Base-by-base conservation (phyloP, 2,888 invertebrate genomes). In the Ormyrus rosae region DNA sequence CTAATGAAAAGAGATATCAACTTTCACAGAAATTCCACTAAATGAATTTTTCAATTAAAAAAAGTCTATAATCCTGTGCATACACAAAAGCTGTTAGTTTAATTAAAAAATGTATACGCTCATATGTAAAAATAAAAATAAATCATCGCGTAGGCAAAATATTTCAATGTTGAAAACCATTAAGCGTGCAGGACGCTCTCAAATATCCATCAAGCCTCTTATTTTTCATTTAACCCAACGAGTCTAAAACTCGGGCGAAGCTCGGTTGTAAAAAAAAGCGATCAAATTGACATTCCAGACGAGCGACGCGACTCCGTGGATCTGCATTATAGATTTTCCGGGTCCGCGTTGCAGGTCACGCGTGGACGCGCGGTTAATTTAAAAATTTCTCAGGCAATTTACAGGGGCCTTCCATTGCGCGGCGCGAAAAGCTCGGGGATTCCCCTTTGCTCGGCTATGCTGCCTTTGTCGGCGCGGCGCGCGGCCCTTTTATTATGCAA, bases 401-500 rank as follows among this genome's bases (percentile, higher is more conserved):
- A 60, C 75, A 61, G 45, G 65, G 34, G n/a, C 7, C 55, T 34
- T 68, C 69, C 3, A 34, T 34, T 34, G 53, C 46, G 46, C 61
- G 53, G 53, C 45, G 56, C 9, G 7, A 56, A n/a, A 48, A n/a
- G 46, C 50, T 19, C 11, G 19, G 55, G 61, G 51, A 69, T 69
- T 53, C 69, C 11, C 34, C 51, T n/a, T 50, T 70, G 9, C 60
- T 58, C 55, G 56, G 48, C 48, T 34, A 13, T 51, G 51, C 34
- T 53, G 50, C 67, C 67, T 78, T 78, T 78, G 72, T 68, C 46
- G 68, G 58, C 11, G 70, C 48, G 53, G 81, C 72, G 72, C 60
- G 80, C 73, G 81, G 81, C 80, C 80, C 84, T 86, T 88, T 87
- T 87, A 88, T 88, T 86, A 88, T 88, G 88, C 83, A 89, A 89